Base-by-base conservation (phyloP, 2,113 vertebrate species). In the Eolophus roseicapilla region DNA sequence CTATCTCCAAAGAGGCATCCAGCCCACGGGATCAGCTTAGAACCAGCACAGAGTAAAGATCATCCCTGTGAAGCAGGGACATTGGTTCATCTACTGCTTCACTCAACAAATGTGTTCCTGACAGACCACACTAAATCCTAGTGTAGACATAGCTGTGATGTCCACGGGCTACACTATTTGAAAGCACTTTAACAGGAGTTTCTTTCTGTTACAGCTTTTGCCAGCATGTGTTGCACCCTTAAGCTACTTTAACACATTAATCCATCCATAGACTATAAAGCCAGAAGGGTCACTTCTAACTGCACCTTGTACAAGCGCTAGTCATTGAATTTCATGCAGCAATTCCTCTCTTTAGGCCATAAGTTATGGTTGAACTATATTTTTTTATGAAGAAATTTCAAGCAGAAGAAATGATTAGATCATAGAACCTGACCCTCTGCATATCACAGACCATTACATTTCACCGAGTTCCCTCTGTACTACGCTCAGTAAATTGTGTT, bases 361-460 rank as follows among this genome's bases (percentile, higher is more conserved):
- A 97, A 91, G 73, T 91, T 93, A 94, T 84, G 95, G 91, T 64
- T 83, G 86, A 95, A 83, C 41, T 92, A 83, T 52, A 81, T 75
- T 86, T 96, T 94, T 95, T 95, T 94, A 96, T 93, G 64, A 90
- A 94, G 86, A 96, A 15, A 81, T 78, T 93, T 92, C 88, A 95
- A 91, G 91, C 95, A 96, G 95, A 63, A 96, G 94, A 96, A 95
- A 88, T 95, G 10, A 93, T 97, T 96, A 95, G 82, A 86, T 94
- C 92, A 96, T 81, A 96, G 88, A 96, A 83, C 60, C 80, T 95
- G 86, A 93, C 86, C 86, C 80, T 93, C 80, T 83, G 90, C 88
- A 35, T 93, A 94, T 95, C 95, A 91, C 91, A 97, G 91, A 81
- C 86, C 88, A 92, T 90, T 96, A 96, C 88, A 73, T 90, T 83